Conservation (phyloP, 2,113 vertebrate genomes). For the Gobiocypris rarus region DNA sequence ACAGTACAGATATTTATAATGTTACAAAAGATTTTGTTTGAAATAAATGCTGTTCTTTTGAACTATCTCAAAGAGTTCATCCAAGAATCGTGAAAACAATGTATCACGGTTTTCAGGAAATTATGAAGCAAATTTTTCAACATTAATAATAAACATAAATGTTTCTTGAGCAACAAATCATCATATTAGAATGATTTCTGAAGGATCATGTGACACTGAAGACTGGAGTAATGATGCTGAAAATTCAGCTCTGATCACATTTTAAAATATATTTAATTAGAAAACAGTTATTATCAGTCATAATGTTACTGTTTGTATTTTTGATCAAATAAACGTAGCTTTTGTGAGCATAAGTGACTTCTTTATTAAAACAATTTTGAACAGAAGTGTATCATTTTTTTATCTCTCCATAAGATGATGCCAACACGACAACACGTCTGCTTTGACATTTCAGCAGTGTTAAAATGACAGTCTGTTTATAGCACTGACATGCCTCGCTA, state of each 20-base stretch:
- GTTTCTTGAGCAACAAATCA: not conserved
- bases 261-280: not conserved
- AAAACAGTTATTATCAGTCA: not conserved
- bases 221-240: not conserved
- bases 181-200: not conserved
- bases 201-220: not conserved
- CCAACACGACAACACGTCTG: constrained; percentile 14
- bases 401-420: not conserved
- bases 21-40: too few species aligned
- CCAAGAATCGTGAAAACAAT: too few species aligned
- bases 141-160: not conserved
- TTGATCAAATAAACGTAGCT: not conserved
- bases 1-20: too few species aligned
- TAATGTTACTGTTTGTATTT: not conserved
- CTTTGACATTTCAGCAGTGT: constrained; percentile 17
- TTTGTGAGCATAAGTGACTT: not conserved
- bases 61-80: not conserved
- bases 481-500: constrained; percentile 11
- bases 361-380: not conserved
- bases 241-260: not conserved
- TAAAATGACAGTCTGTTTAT: constrained; percentile 20
- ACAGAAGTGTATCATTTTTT: not conserved
- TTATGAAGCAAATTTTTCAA: not conserved
- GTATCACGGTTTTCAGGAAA: not conserved
- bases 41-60: not conserved